Base-by-base conservation (phyloP, 2,113 vertebrate species). In the Anarrhichthys ocellatus region DNA sequence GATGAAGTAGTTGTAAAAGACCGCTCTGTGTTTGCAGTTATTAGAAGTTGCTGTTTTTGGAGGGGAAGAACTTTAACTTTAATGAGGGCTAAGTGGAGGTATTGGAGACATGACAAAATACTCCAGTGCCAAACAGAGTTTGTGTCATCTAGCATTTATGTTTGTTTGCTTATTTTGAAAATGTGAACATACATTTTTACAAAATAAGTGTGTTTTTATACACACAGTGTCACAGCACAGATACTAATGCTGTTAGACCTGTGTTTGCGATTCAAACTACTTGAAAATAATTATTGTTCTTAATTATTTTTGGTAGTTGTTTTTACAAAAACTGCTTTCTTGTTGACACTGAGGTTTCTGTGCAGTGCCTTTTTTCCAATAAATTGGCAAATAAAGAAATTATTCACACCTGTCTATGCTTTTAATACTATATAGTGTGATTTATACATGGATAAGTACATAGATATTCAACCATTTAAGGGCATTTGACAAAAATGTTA, bases 21-120 rank as follows among this genome's bases (percentile, higher is more conserved):
- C 15, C 42, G 27, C 52, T 65, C 69, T 73, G 40, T 74, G 52
- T 70, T 84, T 76, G 65, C 46, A 61, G 42, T 9, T 63, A 76
- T 81, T 66, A 58, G 27, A 48, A 36, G 62, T 17, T 76, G 15
- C 54, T 73, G 62, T 73, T 81, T 75, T 73, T 75, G 34, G 59
- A 77, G 29, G 18, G 2, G 27, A n/a, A 38, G 20, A 52, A 61
- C 22, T 71, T 15, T 52, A 42, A 59, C 27, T 42, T 65, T 54
- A 29, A 68, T 40, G 38, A 70, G 9, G 32, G 15, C 34, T 34
- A 20, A 56, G 9, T 59, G 24, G 27, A 38, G 0, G 14, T 36
- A 22, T 24, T 76, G 34, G 61, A 85, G 54, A 68, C 29, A 2
- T 50, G 32, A 61, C 62, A 76, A 64, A 84, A 78, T 42, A 62